These are phyloP conservation scores for Troglohyphantes excavatus DNA, from an alignment of 2,888 invertebrate species.

Conservation along the genomic window DNA sequence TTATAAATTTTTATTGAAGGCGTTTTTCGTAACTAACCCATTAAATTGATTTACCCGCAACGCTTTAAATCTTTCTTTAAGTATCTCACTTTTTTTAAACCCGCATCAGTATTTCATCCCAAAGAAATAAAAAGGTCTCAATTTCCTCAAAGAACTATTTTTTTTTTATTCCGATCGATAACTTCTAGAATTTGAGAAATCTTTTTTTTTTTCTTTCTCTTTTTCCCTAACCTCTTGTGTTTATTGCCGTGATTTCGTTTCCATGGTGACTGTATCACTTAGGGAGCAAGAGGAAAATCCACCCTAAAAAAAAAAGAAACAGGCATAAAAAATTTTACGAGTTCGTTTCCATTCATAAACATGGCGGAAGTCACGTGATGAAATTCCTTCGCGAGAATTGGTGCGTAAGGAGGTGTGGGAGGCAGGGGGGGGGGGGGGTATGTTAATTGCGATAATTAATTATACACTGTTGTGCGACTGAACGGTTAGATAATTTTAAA, in stretches of 20 bases:
- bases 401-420: neutral
- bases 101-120: slow-evolving; percentile 3
- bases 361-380: neutral
- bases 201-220: neutral
- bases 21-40: neutral
- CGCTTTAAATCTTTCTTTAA: neutral
- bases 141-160: neutral
- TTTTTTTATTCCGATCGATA: slow-evolving; percentile 27
- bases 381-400: slow-evolving; percentile 7
- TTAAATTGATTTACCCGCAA: neutral
- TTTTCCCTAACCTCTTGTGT: slow-evolving; percentile 26
- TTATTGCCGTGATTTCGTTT: slow-evolving; percentile 51
- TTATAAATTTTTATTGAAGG: too few species aligned
- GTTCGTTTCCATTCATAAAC: neutral
- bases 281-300: neutral
- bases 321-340: slow-evolving; percentile 7
- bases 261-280: slow-evolving; percentile 41
- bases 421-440: neutral
- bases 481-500: too few species aligned
- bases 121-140: neutral
- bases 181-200: neutral
- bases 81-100: neutral
- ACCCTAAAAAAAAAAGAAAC: neutral
- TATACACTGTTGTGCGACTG: neutral
- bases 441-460: neutral